A percentile compares a stretch with the other conserved stretches of the same genome.
Evolutionary conservation across 1,140 invertebrate genomes (phyloP).

Genomic region (Lamellibrachia luymesi): DNA sequence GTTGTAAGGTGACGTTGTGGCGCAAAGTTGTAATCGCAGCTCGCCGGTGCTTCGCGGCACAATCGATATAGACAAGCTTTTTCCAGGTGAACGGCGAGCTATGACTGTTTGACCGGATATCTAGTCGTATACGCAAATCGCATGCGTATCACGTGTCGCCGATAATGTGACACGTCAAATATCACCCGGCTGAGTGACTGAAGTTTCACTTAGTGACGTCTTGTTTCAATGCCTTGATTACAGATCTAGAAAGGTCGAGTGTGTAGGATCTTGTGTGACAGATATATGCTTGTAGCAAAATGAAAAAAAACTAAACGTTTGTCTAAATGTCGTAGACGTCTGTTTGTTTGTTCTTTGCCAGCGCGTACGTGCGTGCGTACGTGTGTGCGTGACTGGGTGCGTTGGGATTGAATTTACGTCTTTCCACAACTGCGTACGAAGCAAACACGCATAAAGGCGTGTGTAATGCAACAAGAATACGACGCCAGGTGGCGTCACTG

Average conservation of each 20-base stretch:
- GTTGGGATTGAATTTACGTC: too few relatives aligned
- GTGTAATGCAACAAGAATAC: too few relatives aligned
- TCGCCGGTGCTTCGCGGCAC: not conserved
- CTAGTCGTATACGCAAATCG: not conserved
- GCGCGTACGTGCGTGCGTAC: too few relatives aligned
- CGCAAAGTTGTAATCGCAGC: not conserved
- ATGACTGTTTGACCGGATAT: not conserved
- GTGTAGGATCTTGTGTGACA: not conserved
- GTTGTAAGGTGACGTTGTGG: not conserved
- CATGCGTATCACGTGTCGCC: not conserved
- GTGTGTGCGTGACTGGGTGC: too few relatives aligned
- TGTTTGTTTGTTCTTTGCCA: too few relatives aligned
- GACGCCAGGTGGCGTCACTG: too few relatives aligned
- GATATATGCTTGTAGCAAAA: not conserved
- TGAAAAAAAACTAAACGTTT: not conserved
- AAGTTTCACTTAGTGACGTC: slow-evolving; percentile 4
- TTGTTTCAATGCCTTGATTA: not conserved
- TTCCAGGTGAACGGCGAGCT: not conserved
- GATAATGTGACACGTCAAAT: not conserved
- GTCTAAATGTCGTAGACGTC: not conserved
- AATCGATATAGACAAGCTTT: not conserved
- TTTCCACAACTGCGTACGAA: too few relatives aligned
- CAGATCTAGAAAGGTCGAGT: not conserved
- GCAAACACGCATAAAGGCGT: too few relatives aligned
- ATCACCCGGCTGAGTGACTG: not conserved